Percentiles rank a stretch among this genome's conserved stretches.
Evolutionary conservation across 2,113 vertebrate genomes (phyloP).

Genomic region (Malaclemys terrapin): DNA sequence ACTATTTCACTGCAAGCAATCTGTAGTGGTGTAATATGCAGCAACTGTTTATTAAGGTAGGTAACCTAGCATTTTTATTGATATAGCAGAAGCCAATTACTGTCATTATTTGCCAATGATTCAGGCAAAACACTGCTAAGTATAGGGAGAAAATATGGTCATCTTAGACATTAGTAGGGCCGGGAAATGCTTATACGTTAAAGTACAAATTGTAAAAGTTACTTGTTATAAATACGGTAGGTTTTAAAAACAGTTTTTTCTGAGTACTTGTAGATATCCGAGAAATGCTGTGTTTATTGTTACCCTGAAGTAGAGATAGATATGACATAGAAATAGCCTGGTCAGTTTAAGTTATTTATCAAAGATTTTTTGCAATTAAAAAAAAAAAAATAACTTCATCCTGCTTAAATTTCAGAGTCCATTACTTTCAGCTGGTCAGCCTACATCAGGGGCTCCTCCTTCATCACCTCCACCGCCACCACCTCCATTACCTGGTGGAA

Average conservation of each 20-base stretch:
- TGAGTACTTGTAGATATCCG: neutral
- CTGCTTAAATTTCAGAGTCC: conserved; percentile 75
- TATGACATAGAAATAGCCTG: neutral
- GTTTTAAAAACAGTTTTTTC: neutral
- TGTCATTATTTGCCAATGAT: conserved; percentile 30
- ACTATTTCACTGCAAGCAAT: neutral
- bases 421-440: conserved; percentile 46
- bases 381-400: neutral
- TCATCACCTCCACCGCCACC: conserved; percentile 75
- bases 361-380: fast-evolving
- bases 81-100: neutral
- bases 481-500: conserved; percentile 72
- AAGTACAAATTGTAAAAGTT: neutral
- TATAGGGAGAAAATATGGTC: neutral
- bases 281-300: neutral
- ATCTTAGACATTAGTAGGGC: neutral
- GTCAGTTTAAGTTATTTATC: neutral
- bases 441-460: conserved; percentile 52
- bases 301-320: neutral
- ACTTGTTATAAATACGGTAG: neutral
- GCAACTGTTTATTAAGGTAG: conserved; percentile 19
- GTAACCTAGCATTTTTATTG: conserved; percentile 56
- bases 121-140: neutral
- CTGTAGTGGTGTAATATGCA: neutral
- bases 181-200: neutral